Conservation (phyloP, 1,140 invertebrate species). For the Heliconius congener region DNA sequence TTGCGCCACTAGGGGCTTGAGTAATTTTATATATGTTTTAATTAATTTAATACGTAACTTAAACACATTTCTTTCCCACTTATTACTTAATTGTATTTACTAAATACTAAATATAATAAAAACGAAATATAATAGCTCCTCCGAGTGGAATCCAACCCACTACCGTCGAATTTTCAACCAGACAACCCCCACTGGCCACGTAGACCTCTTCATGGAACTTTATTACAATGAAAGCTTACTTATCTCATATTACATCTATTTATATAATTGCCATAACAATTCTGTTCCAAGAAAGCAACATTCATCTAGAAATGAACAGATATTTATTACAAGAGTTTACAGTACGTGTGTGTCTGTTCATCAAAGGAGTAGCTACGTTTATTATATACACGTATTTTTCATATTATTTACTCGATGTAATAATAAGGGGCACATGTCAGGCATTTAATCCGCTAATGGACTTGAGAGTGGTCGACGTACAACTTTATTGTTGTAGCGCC, state of each 20-base stretch:
- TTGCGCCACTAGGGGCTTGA: too few species aligned
- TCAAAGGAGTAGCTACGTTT: background rate
- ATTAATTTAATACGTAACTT: too few species aligned
- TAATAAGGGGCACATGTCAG: conserved; percentile 32
- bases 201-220: background rate
- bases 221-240: background rate
- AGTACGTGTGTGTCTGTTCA: background rate
- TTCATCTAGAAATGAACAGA: background rate
- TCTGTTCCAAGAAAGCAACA: background rate
- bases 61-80: too few species aligned
- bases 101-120: too few species aligned
- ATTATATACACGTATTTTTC: background rate
- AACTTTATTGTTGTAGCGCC: conserved; percentile 44
- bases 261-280: background rate
- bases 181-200: too few species aligned
- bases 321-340: background rate
- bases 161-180: too few species aligned
- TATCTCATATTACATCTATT: background rate
- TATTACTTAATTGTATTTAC: too few species aligned
- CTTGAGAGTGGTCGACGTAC: conserved; percentile 29
- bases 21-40: too few species aligned
- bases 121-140: too few species aligned
- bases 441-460: conserved; percentile 63
- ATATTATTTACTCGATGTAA: background rate
- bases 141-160: too few species aligned